Percentiles rank a stretch among this genome's conserved stretches.
Evolutionary conservation across 53 echinoderm and acorn worm species (phyloP).

Genomic region (Crossaster papposus): DNA sequence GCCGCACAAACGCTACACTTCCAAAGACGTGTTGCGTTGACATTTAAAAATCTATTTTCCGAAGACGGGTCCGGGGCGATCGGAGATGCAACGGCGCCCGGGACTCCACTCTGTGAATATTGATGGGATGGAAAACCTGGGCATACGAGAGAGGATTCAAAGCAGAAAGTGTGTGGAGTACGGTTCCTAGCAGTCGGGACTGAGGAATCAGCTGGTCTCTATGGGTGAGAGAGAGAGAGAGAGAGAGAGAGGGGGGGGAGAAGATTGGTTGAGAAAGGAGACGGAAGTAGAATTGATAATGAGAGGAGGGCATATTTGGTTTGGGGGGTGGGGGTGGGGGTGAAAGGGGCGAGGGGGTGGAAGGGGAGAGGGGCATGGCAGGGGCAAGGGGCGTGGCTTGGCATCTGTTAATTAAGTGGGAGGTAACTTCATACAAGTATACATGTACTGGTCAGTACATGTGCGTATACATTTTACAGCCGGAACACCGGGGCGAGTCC

Average conservation of each 20-base stretch:
- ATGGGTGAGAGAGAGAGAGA: not conserved
- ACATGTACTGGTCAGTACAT: too few relatives aligned
- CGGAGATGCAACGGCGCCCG: slow-evolving; percentile 42
- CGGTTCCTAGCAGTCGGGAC: not conserved
- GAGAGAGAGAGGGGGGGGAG: not conserved
- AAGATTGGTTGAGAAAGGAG: too few relatives aligned
- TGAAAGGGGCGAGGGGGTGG: too few relatives aligned
- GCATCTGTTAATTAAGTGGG: too few relatives aligned
- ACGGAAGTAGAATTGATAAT: not conserved
- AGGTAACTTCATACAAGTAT: too few relatives aligned
- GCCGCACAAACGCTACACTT: not conserved
- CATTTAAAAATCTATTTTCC: slow-evolving; percentile 54
- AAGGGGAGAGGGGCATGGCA: too few relatives aligned
- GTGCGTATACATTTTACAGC: too few relatives aligned
- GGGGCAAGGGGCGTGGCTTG: too few relatives aligned
- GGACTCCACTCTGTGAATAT: slow-evolving; percentile 16
- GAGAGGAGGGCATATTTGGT: not conserved
- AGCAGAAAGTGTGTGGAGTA: not conserved
- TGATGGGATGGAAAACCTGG: not conserved
- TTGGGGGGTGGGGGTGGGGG: not conserved
- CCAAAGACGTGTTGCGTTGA: slow-evolving; percentile 26
- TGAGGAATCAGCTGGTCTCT: not conserved
- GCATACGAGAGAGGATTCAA: not conserved
- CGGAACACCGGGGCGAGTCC: too few relatives aligned
- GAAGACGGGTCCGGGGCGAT: not conserved